Evolutionary conservation across 2,113 vertebrate genomes (phyloP), one percentile per base, ranked within the genome.

Genomic region (Telmatochromis sp.): DNA sequence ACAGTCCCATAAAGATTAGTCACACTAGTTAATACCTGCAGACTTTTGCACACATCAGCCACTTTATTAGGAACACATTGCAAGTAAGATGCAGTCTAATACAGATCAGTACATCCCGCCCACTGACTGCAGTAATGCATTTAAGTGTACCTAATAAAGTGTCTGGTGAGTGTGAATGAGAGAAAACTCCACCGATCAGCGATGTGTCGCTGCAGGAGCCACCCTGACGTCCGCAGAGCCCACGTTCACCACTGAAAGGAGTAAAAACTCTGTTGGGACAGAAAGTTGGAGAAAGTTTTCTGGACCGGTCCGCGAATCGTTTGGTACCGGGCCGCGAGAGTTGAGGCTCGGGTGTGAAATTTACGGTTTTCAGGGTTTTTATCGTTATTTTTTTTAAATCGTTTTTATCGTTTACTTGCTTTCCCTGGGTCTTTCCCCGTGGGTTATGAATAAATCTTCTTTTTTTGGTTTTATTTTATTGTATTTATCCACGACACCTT

Each of bases 401-500:
- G 2, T 21, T 55, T 55, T 55, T 55, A 55, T 55, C 0, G 21
- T 55, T 55, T 3, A 55, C 21, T 55, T 2, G 21, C 21, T 55
- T 55, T 23, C 6, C 53, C 53, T 13, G 0, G 11, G 21, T 23
- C 53, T 55, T 55, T 55, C 21, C 53, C 51, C 11, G 21, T 55
- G 53, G 2, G 21, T 55, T 55, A 55, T 23, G 21, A 13, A 55
- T 55, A 55, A 55, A 54, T 23, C 53, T 21, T 54, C 1, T 11
- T 4, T 54, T 54, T 54, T 54, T 54, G n/a, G 3, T 55, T 55
- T 55, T 7, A 55, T 55, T 55, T 55, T 55, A 0, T 55, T 7
- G 6, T 23, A 55, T 55, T 55, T 23, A 55, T 55, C 4, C 0
- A 0, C 1, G 1, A 54, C 2, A 54, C 51, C 0, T 54, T 54